Evolutionary conservation across 2,113 vertebrate species (phyloP), one percentile per base, ranked within the genome.

Genomic region (Galemys pyrenaicus): DNA sequence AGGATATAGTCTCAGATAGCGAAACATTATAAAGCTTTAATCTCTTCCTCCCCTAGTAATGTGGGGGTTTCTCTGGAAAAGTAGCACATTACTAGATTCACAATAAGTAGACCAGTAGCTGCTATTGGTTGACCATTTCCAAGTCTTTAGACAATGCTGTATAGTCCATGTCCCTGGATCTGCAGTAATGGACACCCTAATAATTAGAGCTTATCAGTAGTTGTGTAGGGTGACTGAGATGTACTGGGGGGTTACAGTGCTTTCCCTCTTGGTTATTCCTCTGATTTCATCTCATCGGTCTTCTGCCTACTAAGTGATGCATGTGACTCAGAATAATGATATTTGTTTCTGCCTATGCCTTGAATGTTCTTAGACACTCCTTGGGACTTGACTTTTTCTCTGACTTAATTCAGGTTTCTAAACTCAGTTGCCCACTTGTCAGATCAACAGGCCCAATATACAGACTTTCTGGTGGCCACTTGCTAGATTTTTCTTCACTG

Each of bases 1-100:
- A 93, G 89, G 93, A 78, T 30, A 56, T 0, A 78, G 10, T 32
- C 28, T 77, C 2, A 87, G n/a, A 95, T 32, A 58, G 3, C 2
- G 7, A 15, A 13, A 70, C 83, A 91, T 92, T 30, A 90, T 78
- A 64, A 65, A 4, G 10, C 86, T 79, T 96, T 16, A 39, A 71
- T 70, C 84, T 97, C 80, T 92, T 74, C 51, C 13, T 93, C 37
- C 79, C 13, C 91, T 39, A 87, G 49, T 9, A 89, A 3, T 24
- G 1, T 73, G 82, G 60, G 2, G 17, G 79, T 95, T 96, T 89
- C 71, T 90, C 65, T 94, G n/a, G 46, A 95, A 96, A 96, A 62
- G 67, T 26, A 60, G 11, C 7, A 95, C 54, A 30, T 67, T 16
- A 54, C 16, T 84, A 32, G 39, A 92, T 44, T 75, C 13, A 28